A percentile compares a stretch with the other conserved stretches of the same genome.
These are phyloP conservation scores for Dissostichus mawsoni DNA, from an alignment of 2,113 vertebrate species.

Conservation along the genomic window DNA sequence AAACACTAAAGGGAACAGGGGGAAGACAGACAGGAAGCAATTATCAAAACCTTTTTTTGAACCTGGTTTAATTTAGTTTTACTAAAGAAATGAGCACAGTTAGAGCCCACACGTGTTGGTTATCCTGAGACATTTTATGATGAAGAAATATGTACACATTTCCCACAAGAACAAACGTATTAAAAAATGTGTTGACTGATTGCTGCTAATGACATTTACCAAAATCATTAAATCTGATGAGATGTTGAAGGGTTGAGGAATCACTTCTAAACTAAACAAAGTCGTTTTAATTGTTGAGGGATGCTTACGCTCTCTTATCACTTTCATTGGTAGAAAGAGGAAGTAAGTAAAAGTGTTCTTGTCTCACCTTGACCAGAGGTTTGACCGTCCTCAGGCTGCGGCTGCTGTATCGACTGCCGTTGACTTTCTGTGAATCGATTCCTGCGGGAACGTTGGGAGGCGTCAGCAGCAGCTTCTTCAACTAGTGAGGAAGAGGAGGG, in stretches of 20 bases:
- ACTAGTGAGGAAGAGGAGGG: constrained; percentile 73
- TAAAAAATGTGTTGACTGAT: background rate
- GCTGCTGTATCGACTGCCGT: constrained; percentile 82
- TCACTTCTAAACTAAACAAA: too few relatives aligned
- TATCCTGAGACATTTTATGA: background rate
- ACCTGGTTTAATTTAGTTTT: background rate
- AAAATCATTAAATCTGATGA: too few relatives aligned
- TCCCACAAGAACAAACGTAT: background rate
- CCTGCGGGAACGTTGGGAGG: constrained; percentile 87
- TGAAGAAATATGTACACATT: background rate
- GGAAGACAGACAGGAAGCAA: too few relatives aligned
- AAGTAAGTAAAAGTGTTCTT: too few relatives aligned
- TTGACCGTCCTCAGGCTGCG: constrained; percentile 84
- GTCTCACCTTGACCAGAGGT: constrained; percentile 89
- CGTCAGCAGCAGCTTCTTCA: constrained; percentile 93
- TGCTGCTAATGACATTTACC: too few relatives aligned
- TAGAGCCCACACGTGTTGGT: background rate
- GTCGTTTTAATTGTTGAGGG: background rate
- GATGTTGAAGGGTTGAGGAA: too few relatives aligned
- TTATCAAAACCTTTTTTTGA: too few relatives aligned
- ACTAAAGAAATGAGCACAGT: background rate
- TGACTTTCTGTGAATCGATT: constrained; percentile 88
- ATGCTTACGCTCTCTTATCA: background rate
- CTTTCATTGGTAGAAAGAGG: background rate
- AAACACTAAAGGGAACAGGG: too few relatives aligned